Evolutionary conservation across 2,888 invertebrate genomes (phyloP).

Genomic region (Drosophila birchii): DNA sequence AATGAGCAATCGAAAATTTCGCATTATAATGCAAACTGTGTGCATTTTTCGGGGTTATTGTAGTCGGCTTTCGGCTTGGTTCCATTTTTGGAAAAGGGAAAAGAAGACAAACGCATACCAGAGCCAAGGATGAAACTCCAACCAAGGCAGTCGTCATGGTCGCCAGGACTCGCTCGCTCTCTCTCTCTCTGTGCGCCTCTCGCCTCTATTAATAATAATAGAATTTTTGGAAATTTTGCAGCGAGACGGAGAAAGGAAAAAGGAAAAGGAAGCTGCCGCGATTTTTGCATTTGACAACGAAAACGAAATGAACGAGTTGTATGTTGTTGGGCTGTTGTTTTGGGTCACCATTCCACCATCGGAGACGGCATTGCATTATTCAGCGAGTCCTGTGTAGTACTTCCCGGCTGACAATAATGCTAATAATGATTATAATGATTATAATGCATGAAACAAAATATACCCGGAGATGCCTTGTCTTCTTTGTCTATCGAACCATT

Average conservation of each 20-base stretch:
- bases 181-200: slow-evolving; percentile 6
- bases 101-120: slow-evolving; percentile 70
- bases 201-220: slow-evolving; percentile 74
- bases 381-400: slow-evolving; percentile 6
- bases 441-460: slow-evolving; percentile 54
- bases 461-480: slow-evolving; percentile 31
- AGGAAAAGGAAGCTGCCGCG: slow-evolving; percentile 72
- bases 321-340: slow-evolving; percentile 8
- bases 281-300: slow-evolving; percentile 72
- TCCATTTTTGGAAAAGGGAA: slow-evolving; percentile 4
- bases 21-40: slow-evolving; percentile 81
- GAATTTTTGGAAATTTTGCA: slow-evolving; percentile 76
- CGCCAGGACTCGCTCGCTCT: slow-evolving; percentile 24
- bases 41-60: slow-evolving; percentile 78
- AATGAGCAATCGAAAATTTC: slow-evolving; percentile 83
- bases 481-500: slow-evolving; percentile 48
- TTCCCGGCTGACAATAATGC: slow-evolving; percentile 66
- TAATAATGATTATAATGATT: slow-evolving; percentile 63
- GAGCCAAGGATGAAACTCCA: slow-evolving; percentile 22
- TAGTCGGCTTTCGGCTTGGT: slow-evolving; percentile 58
- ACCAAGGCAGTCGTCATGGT: slow-evolving; percentile 66
- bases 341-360: slow-evolving; percentile 21
- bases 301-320: slow-evolving; percentile 60
- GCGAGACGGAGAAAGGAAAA: slow-evolving; percentile 52
- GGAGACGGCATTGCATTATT: slow-evolving; percentile 51